Percentiles rank a stretch among this genome's conserved stretches.
These are phyloP conservation scores for Rhinella marina DNA, from an alignment of 2,797 vertebrate genomes.

Conservation along the genomic window DNA sequence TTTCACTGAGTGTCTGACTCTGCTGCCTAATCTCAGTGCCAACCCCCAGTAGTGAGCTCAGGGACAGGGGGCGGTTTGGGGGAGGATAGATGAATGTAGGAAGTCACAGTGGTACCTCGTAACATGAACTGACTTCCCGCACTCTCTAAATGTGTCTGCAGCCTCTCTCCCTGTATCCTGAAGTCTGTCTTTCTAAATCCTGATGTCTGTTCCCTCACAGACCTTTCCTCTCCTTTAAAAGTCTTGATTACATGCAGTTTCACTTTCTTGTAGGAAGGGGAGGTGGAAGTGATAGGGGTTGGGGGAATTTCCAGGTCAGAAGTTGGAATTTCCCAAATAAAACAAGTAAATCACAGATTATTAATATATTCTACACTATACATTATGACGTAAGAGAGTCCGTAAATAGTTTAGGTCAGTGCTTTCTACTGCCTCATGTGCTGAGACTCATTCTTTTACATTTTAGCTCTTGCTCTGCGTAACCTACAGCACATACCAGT, in stretches of 20 bases:
- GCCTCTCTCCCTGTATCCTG: background rate
- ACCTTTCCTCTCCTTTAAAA: background rate
- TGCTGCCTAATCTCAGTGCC: background rate
- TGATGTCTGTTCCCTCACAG: background rate
- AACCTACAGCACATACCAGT: background rate
- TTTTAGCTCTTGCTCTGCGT: background rate
- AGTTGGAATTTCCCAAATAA: background rate
- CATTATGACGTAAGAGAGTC: background rate
- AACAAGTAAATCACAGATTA: background rate
- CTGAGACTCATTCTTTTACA: background rate
- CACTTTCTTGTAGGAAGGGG: background rate
- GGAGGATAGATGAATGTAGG: background rate
- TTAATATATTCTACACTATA: background rate
- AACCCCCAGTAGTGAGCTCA: background rate
- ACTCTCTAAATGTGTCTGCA: background rate
- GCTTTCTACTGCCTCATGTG: background rate
- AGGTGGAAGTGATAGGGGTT: background rate
- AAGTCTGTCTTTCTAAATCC: background rate
- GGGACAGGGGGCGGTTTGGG: background rate
- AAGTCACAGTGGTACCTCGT: background rate
- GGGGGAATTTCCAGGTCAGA: background rate
- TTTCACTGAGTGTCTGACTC: background rate
- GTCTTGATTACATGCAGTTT: background rate
- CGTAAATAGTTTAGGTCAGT: background rate
- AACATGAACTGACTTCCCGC: background rate